Evolutionary conservation across 2,113 vertebrate species (phyloP), one percentile per base, ranked within the genome.

Genomic region (Larimichthys crocea): DNA sequence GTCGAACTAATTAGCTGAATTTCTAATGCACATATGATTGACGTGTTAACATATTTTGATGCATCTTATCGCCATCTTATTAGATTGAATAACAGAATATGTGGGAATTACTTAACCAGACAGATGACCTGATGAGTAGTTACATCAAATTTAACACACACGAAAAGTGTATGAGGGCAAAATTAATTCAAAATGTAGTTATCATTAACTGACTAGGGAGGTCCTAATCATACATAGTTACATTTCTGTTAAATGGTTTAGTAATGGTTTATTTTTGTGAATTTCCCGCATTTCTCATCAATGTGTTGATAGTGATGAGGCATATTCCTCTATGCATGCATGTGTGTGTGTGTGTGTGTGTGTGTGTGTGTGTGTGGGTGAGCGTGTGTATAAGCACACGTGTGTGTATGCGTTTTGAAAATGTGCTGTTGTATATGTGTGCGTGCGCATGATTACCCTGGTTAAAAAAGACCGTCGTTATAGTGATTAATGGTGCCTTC

Each of bases 401-500:
- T 31, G 46, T 81, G 74, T 70, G 80, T 63, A 69, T 80, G 80
- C 61, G 75, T 80, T 35, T 64, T 40, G 29, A 60, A 65, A 78
- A 48, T 24, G 61, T 57, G 71, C 15, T 4, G 16, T 62, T 48
- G 86, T 66, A 72, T 71, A 59, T 55, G 75, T 66, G 80, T 63
- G 68, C 64, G 22, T 77, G 83, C 57, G 80, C 86, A 88, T 92
- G 93, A 93, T 93, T 94, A 92, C 91, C 87, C 89, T 90, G 88
- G 88, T 94, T 95, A 92, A 93, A 93, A 94, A 93, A 94, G 91
- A 92, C 86, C 93, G 93, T 95, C 92, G 91, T 93, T 92, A 94
- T 91, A 83, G 88, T 95, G 95, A 96, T 96, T 95, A 95, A 95
- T 95, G 93, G 90, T 67, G 88, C 92, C 93, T 93, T 94, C 94